These are phyloP conservation scores for Halichoeres trimaculatus DNA, from an alignment of 2,113 vertebrate genomes.

Conservation along the genomic window DNA sequence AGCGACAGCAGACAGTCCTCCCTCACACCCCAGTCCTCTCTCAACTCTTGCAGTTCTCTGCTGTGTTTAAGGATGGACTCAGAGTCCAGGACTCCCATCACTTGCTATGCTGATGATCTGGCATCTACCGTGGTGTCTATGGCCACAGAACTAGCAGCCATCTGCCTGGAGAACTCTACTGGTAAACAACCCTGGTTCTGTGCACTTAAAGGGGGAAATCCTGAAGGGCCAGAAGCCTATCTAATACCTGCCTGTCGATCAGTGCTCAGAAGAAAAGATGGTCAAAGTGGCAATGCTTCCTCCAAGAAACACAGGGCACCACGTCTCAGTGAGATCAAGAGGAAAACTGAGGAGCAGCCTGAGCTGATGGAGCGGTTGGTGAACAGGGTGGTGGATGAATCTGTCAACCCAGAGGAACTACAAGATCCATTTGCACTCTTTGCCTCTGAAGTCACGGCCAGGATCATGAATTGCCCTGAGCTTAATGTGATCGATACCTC, in stretches of 20 bases:
- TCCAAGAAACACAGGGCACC: slow-evolving; percentile 93
- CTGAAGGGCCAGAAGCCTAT: slow-evolving; percentile 76
- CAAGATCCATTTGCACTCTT: slow-evolving; percentile 90
- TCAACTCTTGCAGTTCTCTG: slow-evolving; percentile 74
- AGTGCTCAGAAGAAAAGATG: slow-evolving; percentile 90
- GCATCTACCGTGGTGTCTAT: slow-evolving; percentile 96
- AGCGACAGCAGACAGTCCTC: slow-evolving; percentile 80
- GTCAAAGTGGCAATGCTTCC: slow-evolving; percentile 71
- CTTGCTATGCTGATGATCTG: slow-evolving; percentile 95
- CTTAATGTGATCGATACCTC: slow-evolving; percentile 88
- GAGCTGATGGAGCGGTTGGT: slow-evolving; percentile 96
- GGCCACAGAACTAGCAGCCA: slow-evolving; percentile 98
- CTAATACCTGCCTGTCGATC: slow-evolving; percentile 86
- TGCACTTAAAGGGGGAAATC: slow-evolving; percentile 87
- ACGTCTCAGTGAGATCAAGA: slow-evolving; percentile 96
- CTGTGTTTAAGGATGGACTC: slow-evolving; percentile 81
- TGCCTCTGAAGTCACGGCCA: slow-evolving; percentile 93
- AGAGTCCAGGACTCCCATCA: slow-evolving; percentile 85
- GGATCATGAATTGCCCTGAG: slow-evolving; percentile 94
- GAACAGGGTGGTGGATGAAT: slow-evolving; percentile 96
- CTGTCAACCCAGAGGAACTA: slow-evolving; percentile 89
- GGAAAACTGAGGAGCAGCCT: slow-evolving; percentile 96
- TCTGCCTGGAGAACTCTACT: slow-evolving; percentile 95
- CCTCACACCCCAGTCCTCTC: slow-evolving; percentile 80
- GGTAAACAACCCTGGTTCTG: slow-evolving; percentile 99